Conservation (phyloP, 2,888 invertebrate species). For the Phrixothrix hirtus region DNA sequence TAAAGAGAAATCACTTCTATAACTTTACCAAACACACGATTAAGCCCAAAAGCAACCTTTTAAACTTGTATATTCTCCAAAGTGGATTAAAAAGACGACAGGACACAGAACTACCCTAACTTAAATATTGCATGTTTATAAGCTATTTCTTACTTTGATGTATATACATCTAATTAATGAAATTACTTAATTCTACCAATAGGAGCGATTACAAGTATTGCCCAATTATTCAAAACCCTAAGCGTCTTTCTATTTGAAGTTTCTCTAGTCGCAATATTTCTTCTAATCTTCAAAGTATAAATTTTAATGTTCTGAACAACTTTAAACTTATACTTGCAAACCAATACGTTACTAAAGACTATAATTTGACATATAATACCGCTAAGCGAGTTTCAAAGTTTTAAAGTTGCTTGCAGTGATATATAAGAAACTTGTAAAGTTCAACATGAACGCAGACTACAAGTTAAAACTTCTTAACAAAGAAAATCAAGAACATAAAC, state of each 20-base stretch:
- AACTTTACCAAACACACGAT: too few species aligned
- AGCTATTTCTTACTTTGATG: constrained; percentile 25
- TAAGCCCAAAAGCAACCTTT: too few species aligned
- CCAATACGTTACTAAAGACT: constrained; percentile 16
- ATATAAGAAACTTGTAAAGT: constrained; percentile 20
- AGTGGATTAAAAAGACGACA: constrained; percentile 14
- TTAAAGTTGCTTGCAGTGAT: constrained; percentile 20
- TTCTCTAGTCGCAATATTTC: constrained; percentile 18
- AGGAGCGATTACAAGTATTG: constrained; percentile 27
- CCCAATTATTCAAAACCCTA: constrained; percentile 16
- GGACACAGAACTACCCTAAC: too few species aligned
- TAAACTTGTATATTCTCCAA: too few species aligned
- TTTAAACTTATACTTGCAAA: too few species aligned
- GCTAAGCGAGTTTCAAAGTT: constrained; percentile 20
- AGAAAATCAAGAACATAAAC: constrained; percentile 10
- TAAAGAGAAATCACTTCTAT: too few species aligned
- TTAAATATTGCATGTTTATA: constrained; percentile 24
- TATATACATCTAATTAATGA: constrained; percentile 28
- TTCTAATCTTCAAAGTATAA: constrained; percentile 17
- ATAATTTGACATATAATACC: constrained; percentile 32
- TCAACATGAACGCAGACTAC: constrained; percentile 15
- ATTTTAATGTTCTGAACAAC: too few species aligned
- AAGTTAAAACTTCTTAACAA: constrained; percentile 14
- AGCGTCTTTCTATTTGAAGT: constrained; percentile 21
- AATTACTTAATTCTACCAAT: constrained; percentile 32